Percentiles rank a stretch among this genome's conserved stretches.
Evolutionary conservation across 2,797 vertebrate genomes (phyloP).

Genomic region (Chelidonichthys spinosus): DNA sequence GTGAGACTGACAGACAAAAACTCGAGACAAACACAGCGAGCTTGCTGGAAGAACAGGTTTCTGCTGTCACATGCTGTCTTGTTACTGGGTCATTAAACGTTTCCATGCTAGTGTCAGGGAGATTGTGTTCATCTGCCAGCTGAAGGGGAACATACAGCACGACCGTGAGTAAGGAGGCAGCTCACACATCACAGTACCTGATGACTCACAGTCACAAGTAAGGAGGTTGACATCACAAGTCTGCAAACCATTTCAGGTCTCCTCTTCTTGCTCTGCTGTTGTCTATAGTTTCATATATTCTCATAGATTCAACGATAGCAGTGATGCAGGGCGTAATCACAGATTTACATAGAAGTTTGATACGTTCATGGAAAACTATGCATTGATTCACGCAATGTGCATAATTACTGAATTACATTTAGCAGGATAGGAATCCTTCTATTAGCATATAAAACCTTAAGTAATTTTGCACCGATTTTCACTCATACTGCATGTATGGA

Average conservation of each 20-base stretch:
- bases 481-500: not conserved
- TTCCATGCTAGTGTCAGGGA: conserved; percentile 33
- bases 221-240: conserved; percentile 63
- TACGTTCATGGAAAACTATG: not conserved
- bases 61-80: conserved; percentile 36
- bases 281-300: conserved; percentile 26
- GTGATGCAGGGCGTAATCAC: not conserved
- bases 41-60: conserved; percentile 60
- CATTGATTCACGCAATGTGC: not conserved
- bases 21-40: conserved; percentile 37
- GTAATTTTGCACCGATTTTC: not conserved
- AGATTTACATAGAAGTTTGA: not conserved
- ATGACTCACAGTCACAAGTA: conserved; percentile 73
- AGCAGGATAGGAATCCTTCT: not conserved
- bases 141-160: conserved; percentile 37
- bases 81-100: conserved; percentile 42
- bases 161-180: conserved; percentile 44
- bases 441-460: not conserved
- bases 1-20: conserved; percentile 59
- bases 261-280: conserved; percentile 6
- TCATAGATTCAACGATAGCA: not conserved
- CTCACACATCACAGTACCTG: conserved; percentile 41
- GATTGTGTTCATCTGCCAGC: conserved; percentile 37
- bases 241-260: conserved; percentile 38
- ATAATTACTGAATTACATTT: conserved; percentile 2